Evolutionary conservation across 2,113 vertebrate genomes (phyloP).

Genomic region (Noturus placidus): DNA sequence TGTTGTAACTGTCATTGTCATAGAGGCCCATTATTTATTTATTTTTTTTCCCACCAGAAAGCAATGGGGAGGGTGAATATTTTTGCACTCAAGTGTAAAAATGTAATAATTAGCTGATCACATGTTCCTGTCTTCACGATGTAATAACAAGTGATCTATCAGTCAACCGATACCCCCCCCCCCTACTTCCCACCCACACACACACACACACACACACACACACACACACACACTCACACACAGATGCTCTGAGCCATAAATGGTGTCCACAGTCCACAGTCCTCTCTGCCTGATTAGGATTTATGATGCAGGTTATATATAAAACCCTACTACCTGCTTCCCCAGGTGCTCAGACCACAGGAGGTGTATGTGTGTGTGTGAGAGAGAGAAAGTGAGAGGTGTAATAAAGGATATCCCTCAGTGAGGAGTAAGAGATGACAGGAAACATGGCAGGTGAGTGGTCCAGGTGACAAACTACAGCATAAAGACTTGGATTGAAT

Average conservation of each 20-base stretch:
- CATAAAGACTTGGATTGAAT: background rate
- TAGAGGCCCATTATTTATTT: background rate
- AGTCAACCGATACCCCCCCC: background rate
- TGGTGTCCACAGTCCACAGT: constrained; percentile 9
- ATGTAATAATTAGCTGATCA: background rate
- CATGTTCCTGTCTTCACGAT: background rate
- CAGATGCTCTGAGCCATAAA: constrained; percentile 14
- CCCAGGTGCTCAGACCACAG: constrained; percentile 16
- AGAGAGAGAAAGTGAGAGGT: background rate
- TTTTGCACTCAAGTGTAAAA: background rate
- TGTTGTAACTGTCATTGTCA: background rate
- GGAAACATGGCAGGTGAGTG: constrained; percentile 52
- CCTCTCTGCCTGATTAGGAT: background rate
- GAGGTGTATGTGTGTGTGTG: background rate
- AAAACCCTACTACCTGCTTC: constrained; percentile 31
- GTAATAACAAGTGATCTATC: background rate
- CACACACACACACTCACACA: background rate
- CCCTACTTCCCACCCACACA: no score
- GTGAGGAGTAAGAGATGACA: background rate
- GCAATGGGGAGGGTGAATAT: background rate
- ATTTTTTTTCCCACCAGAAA: background rate
- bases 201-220: background rate
- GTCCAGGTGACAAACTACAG: background rate
- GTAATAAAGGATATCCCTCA: constrained; percentile 34
- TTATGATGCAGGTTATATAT: constrained; percentile 45